phyloP scores from a whole-genome alignment of 1,140 invertebrate genomes.

The Argopecten irradians region DNA sequence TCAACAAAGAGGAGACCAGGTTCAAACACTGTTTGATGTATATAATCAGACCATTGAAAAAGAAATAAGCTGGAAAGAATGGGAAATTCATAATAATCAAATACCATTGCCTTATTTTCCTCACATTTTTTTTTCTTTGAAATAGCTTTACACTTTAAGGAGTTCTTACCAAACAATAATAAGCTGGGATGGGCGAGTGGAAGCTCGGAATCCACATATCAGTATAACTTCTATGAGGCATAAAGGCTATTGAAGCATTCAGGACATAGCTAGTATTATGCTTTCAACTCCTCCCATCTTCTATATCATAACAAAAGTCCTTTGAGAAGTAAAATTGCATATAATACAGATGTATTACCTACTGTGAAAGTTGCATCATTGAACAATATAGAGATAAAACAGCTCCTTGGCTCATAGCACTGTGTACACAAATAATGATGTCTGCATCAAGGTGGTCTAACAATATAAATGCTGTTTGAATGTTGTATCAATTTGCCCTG shows the following conservation, averaged over 20 bases:
- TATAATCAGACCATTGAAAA: not conserved
- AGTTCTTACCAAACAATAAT: not conserved
- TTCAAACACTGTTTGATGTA: not conserved
- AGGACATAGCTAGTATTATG: not conserved
- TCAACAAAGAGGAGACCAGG: not conserved
- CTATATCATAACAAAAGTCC: conserved; percentile 16
- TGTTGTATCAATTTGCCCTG: not conserved
- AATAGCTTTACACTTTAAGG: not conserved
- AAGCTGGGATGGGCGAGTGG: not conserved
- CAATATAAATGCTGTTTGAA: not conserved
- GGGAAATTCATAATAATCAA: not conserved
- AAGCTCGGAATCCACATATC: not conserved
- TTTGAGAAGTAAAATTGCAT: not conserved
- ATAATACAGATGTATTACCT: not conserved
- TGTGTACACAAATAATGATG: conserved; percentile 4
- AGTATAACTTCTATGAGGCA: not conserved
- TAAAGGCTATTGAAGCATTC: not conserved
- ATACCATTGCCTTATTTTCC: not conserved
- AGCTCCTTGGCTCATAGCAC: not conserved
- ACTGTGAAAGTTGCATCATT: not conserved
- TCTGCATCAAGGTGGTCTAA: not conserved
- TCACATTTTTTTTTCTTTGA: not conserved
- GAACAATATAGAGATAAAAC: not conserved
- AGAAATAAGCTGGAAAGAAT: not conserved
- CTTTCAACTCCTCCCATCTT: not conserved